These are phyloP conservation scores for Nomada hirtipes DNA, from an alignment of 2,888 invertebrate species.

Conservation along the genomic window DNA sequence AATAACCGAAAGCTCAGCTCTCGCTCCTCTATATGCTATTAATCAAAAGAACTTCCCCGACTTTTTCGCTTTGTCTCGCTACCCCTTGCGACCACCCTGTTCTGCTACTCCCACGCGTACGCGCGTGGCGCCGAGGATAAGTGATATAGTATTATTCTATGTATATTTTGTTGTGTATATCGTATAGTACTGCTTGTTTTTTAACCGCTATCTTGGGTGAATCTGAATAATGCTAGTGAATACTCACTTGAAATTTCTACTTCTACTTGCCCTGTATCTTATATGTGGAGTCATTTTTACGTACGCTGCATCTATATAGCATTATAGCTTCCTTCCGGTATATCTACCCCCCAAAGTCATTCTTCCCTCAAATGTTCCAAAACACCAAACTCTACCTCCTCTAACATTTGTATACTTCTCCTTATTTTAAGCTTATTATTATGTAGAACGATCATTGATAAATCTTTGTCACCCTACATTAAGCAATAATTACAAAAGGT, in stretches of 20 bases:
- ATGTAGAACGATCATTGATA: no score
- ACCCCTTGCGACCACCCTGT: slow-evolving; percentile 4
- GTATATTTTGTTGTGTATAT: neutral
- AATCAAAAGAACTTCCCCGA: slow-evolving; percentile 79
- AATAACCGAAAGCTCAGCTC: slow-evolving; percentile 79
- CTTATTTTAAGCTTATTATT: neutral
- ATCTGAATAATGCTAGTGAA: neutral
- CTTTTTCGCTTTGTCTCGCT: slow-evolving; percentile 44
- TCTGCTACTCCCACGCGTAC: neutral
- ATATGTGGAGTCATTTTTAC: neutral
- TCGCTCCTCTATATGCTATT: slow-evolving; percentile 76
- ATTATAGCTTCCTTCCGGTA: neutral
- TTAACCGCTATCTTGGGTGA: no score
- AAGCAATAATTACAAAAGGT: no score
- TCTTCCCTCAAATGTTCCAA: neutral
- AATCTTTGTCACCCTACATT: no score
- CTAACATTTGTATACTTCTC: neutral
- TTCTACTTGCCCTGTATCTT: neutral
- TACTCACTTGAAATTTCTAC: neutral
- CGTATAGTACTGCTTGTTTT: no score
- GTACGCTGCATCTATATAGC: neutral
- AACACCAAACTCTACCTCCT: neutral
- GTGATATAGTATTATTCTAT: no score
- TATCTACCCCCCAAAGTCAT: neutral
- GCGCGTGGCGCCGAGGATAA: neutral